Base-by-base conservation (phyloP, 2,113 vertebrate genomes). In the Megaceryle torquata region DNA sequence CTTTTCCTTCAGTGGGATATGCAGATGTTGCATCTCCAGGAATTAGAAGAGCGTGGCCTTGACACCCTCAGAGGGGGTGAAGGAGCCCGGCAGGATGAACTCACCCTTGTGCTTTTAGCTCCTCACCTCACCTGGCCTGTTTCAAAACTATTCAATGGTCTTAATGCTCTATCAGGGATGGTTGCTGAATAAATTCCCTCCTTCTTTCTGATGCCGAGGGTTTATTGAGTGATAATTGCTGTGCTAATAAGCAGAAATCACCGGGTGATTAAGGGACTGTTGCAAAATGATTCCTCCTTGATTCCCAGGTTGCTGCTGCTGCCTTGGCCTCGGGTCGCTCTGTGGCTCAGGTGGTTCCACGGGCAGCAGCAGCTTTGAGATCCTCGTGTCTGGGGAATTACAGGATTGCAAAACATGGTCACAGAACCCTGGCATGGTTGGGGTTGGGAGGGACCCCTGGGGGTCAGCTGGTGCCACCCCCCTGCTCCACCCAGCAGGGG, bases 261-360 rank as follows among this genome's bases (percentile, higher is more conserved):
- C 44, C 8, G 44, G 44, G 44, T 46, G 48, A 12, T 79, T 63
- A 48, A 75, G 43, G 39, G n/a, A 13, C 31, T 61, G 41, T 18
- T 57, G 41, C n/a, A 80, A n/a, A 81, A 72, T 0, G 0, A 37
- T 37, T 37, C 37, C 4, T 46, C 7, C 1, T 35, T 37, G 26
- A 17, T 65, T 64, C 33, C 50, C 39, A n/a, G 16, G 39, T 41
- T 35, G 57, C 51, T 78, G 57, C 78, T 59, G 1, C 46, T 46
- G 44, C 44, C 50, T 31, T 18, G 44, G 44, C 44, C 54, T 86
- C 12, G 11, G 81, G 31, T 63, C 28, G 3, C 15, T 56, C 37
- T 60, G 8, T 25, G 46, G 41, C 61, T 41, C 39, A 41, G 39
- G 39, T 41, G 39, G 10, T 41, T 41, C 39, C 39, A 41, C 4